Conservation (phyloP, 2,797 vertebrate genomes). For the Hirundo rustica region DNA sequence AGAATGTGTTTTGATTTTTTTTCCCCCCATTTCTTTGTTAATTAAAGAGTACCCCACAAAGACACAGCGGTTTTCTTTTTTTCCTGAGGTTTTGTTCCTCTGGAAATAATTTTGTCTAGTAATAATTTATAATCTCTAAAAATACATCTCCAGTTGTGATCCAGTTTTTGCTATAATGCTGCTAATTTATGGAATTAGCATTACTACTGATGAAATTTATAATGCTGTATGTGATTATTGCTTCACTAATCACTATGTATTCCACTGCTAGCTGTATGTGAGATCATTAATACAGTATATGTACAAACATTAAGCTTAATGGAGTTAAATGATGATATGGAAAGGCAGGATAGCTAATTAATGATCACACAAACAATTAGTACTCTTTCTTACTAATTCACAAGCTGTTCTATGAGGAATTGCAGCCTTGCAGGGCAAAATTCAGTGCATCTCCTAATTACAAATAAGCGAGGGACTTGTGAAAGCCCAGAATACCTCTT, state of each 20-base stretch:
- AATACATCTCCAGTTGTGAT: neutral
- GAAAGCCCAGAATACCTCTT: slow-evolving; percentile 22
- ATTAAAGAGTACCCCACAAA: neutral
- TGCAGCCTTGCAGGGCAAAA: slow-evolving; percentile 25
- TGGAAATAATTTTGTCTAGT: neutral
- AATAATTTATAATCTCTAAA: slow-evolving; percentile 1
- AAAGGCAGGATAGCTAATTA: slow-evolving; percentile 24
- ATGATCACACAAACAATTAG: slow-evolving; percentile 38
- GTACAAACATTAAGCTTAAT: slow-evolving; percentile 51
- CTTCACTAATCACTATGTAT: slow-evolving; percentile 14
- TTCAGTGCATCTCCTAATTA: neutral
- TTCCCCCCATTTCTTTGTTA: fast-evolving
- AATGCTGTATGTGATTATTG: slow-evolving; percentile 13
- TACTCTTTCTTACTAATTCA: slow-evolving; percentile 25
- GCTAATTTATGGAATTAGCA: slow-evolving; percentile 4
- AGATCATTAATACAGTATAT: slow-evolving; percentile 1
- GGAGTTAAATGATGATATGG: slow-evolving; percentile 30
- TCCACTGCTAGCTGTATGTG: neutral
- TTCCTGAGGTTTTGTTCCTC: neutral
- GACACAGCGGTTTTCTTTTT: neutral
- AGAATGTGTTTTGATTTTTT: neutral
- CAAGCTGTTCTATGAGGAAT: slow-evolving; percentile 28
- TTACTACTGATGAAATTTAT: slow-evolving; percentile 7
- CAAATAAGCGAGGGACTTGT: slow-evolving; percentile 8
- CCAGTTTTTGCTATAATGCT: neutral